These are phyloP conservation scores for Gobio gobio DNA, from an alignment of 2,113 vertebrate genomes.

Conservation along the genomic window DNA sequence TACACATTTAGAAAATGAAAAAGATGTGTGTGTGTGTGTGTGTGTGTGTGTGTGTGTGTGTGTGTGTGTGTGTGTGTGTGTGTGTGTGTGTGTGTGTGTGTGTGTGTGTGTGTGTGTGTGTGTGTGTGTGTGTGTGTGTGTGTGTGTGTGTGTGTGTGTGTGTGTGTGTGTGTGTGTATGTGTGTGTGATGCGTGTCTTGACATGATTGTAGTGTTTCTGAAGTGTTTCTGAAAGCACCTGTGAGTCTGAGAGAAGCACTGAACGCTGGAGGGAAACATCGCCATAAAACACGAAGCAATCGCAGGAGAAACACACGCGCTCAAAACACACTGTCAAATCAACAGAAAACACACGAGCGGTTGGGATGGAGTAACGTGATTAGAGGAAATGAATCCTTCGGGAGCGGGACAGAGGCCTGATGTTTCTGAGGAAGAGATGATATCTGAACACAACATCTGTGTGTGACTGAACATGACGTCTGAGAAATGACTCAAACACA, in stretches of 20 bases:
- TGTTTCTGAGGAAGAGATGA: not conserved
- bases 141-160: no score
- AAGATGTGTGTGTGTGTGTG: no score
- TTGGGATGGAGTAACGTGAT: not conserved
- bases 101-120: no score
- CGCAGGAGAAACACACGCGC: not conserved
- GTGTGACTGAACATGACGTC: no score
- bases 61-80: no score
- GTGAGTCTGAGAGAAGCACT: not conserved
- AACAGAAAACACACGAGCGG: not conserved
- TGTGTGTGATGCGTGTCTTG: not conserved
- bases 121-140: no score
- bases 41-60: no score
- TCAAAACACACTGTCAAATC: not conserved
- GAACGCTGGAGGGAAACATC: not conserved
- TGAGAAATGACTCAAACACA: no score
- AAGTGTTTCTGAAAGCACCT: constrained; percentile 15
- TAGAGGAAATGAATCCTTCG: not conserved
- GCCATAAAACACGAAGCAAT: not conserved
- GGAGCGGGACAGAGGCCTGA: not conserved
- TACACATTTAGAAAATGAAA: no score
- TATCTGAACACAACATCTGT: no score
- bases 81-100: no score
- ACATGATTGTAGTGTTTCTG: not conserved
- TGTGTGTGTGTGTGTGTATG: no score